Percentiles rank a stretch among this genome's conserved stretches.
phyloP scores from a whole-genome alignment of 2,888 invertebrate species.

The Isotomurus palustris region DNA sequence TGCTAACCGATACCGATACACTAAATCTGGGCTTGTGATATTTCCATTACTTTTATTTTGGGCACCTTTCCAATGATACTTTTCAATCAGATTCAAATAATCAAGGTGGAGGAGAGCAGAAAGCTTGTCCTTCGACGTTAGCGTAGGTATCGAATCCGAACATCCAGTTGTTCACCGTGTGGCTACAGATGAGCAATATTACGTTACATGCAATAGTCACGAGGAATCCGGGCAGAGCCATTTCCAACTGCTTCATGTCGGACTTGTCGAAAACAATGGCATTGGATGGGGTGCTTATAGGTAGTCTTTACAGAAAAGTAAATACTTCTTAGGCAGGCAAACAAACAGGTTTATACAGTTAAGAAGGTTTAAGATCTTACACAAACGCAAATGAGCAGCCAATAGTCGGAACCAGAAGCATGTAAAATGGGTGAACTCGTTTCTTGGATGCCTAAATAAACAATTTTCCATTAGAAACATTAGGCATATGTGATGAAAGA shows the following conservation, averaged over 20 bases:
- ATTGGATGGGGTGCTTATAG: conserved; percentile 29
- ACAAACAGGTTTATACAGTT: neutral
- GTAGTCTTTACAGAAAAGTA: too few species aligned
- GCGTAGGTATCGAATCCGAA: conserved; percentile 19
- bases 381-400: conserved; percentile 27
- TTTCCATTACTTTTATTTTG: too few species aligned
- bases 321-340: neutral
- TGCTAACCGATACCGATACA: too few species aligned
- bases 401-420: conserved; percentile 26
- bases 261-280: conserved; percentile 34
- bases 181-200: conserved; percentile 12
- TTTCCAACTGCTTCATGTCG: conserved; percentile 33
- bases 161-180: conserved; percentile 2
- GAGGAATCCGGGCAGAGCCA: conserved; percentile 26
- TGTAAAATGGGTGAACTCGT: conserved; percentile 27
- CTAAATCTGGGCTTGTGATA: too few species aligned
- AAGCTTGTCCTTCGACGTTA: neutral
- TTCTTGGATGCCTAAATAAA: conserved; percentile 18
- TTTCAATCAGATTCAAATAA: neutral
- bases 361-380: neutral
- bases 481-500: too few species aligned
- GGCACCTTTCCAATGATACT: neutral
- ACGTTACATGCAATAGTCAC: conserved; percentile 20
- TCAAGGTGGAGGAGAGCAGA: neutral
- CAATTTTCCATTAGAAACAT: too few species aligned